These are phyloP conservation scores for Romanogobio albipinnatus DNA, from an alignment of 2,113 vertebrate species.

Conservation along the genomic window DNA sequence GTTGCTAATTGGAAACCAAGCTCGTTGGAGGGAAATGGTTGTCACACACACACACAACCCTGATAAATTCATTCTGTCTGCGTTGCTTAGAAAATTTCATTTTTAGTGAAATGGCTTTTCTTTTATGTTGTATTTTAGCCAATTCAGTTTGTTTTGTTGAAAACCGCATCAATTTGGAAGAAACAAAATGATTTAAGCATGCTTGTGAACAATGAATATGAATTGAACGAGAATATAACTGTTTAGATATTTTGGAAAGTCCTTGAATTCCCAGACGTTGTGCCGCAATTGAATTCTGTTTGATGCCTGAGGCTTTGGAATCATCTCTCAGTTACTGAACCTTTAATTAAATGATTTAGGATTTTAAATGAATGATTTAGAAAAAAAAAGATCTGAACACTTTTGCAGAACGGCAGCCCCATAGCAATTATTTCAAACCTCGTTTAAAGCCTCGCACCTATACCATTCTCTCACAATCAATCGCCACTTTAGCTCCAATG, in stretches of 20 bases:
- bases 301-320: slow-evolving; percentile 30
- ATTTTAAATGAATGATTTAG: slow-evolving; percentile 5
- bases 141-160: slow-evolving; percentile 12
- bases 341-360: slow-evolving; percentile 25
- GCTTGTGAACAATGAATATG: background rate
- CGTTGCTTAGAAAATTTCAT: slow-evolving; percentile 34
- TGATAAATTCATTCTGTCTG: slow-evolving; percentile 55
- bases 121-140: background rate
- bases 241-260: slow-evolving; percentile 2
- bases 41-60: slow-evolving; percentile 41
- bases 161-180: background rate
- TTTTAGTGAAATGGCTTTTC: slow-evolving; percentile 37
- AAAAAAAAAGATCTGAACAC: slow-evolving; percentile 32
- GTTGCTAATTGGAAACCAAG: slow-evolving; percentile 61
- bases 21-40: slow-evolving; percentile 55
- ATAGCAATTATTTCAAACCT: slow-evolving; percentile 57
- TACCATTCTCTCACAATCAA: slow-evolving; percentile 58
- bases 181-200: background rate
- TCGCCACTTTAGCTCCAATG: slow-evolving; percentile 61
- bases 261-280: slow-evolving; percentile 4
- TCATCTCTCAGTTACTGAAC: slow-evolving; percentile 29
- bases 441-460: slow-evolving; percentile 60
- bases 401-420: slow-evolving; percentile 44
- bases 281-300: slow-evolving; percentile 39
- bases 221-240: background rate